These are phyloP conservation scores for Marmota flaviventris DNA, from an alignment of 2,113 vertebrate genomes.

Conservation along the genomic window DNA sequence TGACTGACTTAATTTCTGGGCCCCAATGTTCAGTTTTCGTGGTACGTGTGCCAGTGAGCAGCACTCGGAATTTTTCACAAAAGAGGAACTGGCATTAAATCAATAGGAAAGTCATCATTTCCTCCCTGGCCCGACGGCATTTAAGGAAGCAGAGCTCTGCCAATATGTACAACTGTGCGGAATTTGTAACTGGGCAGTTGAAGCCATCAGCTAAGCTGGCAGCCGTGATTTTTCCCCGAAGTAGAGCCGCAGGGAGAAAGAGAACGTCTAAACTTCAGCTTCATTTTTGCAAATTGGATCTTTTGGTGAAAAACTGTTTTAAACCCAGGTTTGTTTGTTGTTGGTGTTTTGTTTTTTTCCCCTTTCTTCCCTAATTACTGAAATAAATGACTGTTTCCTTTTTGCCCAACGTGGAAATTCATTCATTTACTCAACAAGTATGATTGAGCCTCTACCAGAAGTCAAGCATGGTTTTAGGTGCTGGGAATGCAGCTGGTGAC, in stretches of 20 bases:
- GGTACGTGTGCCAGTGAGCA: slow-evolving; percentile 25
- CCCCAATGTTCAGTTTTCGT: not conserved
- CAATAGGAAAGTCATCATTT: slow-evolving; percentile 73
- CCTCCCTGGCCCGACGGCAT: slow-evolving; percentile 49
- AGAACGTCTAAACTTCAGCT: slow-evolving; percentile 42
- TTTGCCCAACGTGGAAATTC: not conserved
- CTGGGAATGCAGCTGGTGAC: not conserved
- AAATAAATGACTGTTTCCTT: slow-evolving; percentile 54
- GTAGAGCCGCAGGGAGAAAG: slow-evolving; percentile 67
- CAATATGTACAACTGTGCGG: slow-evolving; percentile 48
- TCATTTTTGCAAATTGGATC: slow-evolving; percentile 65
- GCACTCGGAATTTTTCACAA: slow-evolving; percentile 65
- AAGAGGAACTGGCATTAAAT: slow-evolving; percentile 75
- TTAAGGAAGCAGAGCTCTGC: slow-evolving; percentile 67
- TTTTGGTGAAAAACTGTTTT: slow-evolving; percentile 53
- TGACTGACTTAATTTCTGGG: not conserved
- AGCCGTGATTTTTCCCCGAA: slow-evolving; percentile 70
- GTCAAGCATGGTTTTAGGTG: not conserved
- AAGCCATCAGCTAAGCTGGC: slow-evolving; percentile 59
- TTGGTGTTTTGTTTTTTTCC: not conserved
- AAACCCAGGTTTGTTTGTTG: slow-evolving; percentile 29
- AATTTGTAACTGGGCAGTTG: slow-evolving; percentile 53
- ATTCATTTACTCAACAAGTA: slow-evolving; percentile 25
- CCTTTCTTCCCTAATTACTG: slow-evolving; percentile 15
- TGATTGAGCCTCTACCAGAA: not conserved